Base-by-base conservation (phyloP, 2,797 vertebrate species). In the Melanotaenia trifasciata region DNA sequence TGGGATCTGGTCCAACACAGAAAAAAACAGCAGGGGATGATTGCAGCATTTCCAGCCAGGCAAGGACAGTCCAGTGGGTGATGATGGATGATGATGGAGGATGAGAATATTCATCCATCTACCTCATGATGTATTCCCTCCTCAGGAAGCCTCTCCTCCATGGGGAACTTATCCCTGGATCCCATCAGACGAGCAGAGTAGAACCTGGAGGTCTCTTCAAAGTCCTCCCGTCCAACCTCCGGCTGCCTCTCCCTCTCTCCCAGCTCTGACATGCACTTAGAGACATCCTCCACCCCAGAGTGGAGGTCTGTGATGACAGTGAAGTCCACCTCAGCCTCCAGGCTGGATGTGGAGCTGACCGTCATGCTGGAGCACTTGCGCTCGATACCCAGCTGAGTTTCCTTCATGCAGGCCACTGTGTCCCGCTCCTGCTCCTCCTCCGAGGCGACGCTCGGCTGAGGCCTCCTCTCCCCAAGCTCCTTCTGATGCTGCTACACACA, bases 301-400 rank as follows among this genome's bases (percentile, higher is more conserved):
- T 98, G 97, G 85, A 97, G 97, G 90, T 99, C 98, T 1, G 96
- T 96, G 1, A 99, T 96, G 80, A 99, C 95, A 0, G 98, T 99
- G 93, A 99, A 99, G 93, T 99, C 98, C 58, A 98, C 98, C 88
- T 99, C 97, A 0, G 97, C 97, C 87, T 99, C 97, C 75, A 99
- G 94, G 91, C 97, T 99, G 81, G 98, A 99, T 0, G 98, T 98
- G 57, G 98, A 99, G 93, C 97, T 99, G 90, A 99, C 97, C 0
- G 97, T 98, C 94, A 98, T 98, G 92, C 97, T 99, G 87, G 97
- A 98, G 89, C 96, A 98, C 90, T 98, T 99, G 82, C 97, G 96
- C 85, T 99, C 98, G 0, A 98, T 99, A 84, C 96, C 96, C 89
- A 99, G 92, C 77, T 97, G 96, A 64, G 0, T 95, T 88, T 98